Conservation (phyloP, 2,888 invertebrate genomes). For the Pegoplata infirma region DNA sequence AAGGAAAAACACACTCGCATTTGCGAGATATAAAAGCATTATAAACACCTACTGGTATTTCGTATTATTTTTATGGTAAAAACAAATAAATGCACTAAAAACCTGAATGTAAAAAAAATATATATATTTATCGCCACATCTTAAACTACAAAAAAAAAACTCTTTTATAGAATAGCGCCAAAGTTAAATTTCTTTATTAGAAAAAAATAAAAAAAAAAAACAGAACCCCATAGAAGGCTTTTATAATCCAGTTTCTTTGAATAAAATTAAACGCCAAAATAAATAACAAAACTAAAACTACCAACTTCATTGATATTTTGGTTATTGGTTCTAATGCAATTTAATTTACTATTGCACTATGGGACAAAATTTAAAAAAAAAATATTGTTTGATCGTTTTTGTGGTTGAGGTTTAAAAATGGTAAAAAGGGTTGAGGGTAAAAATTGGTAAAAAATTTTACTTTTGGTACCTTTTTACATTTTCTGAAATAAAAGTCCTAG, state of each 20-base stretch:
- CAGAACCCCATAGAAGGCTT: conserved; percentile 19
- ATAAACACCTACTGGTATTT: conserved; percentile 56
- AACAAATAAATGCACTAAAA: conserved; percentile 30
- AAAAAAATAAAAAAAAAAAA: background rate
- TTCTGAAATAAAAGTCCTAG: no score
- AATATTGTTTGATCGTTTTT: no score
- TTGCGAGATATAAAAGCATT: background rate
- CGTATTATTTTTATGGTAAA: conserved; percentile 34
- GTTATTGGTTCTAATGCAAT: no score
- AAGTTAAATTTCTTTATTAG: conserved; percentile 43
- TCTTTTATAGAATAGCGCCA: conserved; percentile 27
- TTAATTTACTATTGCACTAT: no score
- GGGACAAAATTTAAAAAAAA: no score
- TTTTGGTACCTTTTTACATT: no score
- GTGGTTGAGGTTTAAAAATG: no score
- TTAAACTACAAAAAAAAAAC: background rate
- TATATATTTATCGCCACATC: conserved; percentile 34
- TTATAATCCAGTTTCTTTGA: conserved; percentile 2
- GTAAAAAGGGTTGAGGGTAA: no score
- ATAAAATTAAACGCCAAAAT: background rate
- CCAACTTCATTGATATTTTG: conserved; percentile 35
- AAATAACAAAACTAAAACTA: conserved; percentile 8
- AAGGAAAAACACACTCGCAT: background rate
- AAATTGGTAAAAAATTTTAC: no score
- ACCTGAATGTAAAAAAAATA: conserved; percentile 29